Percentiles rank a stretch among this genome's conserved stretches.
Evolutionary conservation across 2,113 vertebrate species (phyloP).

Genomic region (Chlamydotis undulata): DNA sequence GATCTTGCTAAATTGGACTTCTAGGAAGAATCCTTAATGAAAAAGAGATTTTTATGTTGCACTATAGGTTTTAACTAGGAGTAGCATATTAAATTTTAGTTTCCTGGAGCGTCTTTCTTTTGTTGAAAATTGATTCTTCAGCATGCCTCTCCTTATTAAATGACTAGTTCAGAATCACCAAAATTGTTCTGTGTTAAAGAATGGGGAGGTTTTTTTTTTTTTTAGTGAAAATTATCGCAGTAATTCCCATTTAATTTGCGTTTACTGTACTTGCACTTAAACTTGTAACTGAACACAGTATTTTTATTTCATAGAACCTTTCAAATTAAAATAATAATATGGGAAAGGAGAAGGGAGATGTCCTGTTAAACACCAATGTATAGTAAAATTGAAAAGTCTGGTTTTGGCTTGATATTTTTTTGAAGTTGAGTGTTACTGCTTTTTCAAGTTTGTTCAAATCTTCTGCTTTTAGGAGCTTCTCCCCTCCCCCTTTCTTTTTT

Average conservation of each 20-base stretch:
- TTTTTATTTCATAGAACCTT: not conserved
- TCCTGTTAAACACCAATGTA: too few relatives aligned
- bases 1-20: not conserved
- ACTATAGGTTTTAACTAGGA: not conserved
- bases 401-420: not conserved
- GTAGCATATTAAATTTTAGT: not conserved
- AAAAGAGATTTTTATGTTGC: not conserved
- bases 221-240: not conserved
- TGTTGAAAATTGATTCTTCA: not conserved
- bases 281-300: not conserved
- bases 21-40: not conserved
- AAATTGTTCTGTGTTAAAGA: not conserved
- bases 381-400: not conserved
- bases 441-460: not conserved
- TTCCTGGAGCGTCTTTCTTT: not conserved
- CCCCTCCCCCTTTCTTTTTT: rapidly evolving
- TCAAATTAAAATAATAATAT: not conserved
- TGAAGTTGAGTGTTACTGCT: not conserved
- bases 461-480: not conserved
- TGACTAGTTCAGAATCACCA: not conserved
- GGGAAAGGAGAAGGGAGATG: too few relatives aligned
- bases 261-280: not conserved
- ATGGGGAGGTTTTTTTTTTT: not conserved
- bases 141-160: not conserved
- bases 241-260: not conserved